Evolutionary conservation across 1,140 invertebrate genomes (phyloP).

Genomic region (Acromyrmex heyeri): DNA sequence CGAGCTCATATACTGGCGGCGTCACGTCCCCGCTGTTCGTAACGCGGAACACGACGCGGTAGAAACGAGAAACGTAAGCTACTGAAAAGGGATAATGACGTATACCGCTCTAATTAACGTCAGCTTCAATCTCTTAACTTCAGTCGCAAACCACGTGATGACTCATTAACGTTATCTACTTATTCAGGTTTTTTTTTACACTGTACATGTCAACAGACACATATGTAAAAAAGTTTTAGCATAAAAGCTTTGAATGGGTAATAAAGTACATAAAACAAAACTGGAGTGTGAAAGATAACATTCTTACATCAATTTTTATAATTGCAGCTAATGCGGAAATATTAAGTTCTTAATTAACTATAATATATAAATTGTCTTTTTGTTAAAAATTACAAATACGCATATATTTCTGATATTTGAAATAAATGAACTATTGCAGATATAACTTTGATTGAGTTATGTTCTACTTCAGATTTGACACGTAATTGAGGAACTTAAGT

Average conservation of each 20-base stretch:
- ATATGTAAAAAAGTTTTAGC: background rate
- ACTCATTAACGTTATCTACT: constrained; percentile 31
- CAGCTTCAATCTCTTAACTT: constrained; percentile 25
- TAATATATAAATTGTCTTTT: background rate
- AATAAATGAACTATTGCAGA: background rate
- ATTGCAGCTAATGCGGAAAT: background rate
- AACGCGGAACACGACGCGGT: constrained; percentile 33
- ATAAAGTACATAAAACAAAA: constrained; percentile 8
- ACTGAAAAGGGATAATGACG: constrained; percentile 57
- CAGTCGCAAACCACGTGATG: constrained; percentile 37
- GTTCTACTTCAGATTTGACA: background rate
- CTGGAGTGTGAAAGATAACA: background rate
- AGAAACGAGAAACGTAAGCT: constrained; percentile 24
- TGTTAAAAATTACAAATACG: background rate
- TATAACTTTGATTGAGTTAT: background rate
- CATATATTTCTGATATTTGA: background rate
- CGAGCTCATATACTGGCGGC: background rate
- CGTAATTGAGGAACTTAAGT: background rate
- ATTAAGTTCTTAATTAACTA: background rate
- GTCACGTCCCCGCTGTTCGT: constrained; percentile 9
- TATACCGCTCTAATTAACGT: constrained; percentile 55
- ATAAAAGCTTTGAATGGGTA: background rate
- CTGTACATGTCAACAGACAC: background rate
- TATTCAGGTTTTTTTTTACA: constrained; percentile 14
- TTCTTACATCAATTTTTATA: background rate